A percentile compares a stretch with the other conserved stretches of the same genome.
Conservation (phyloP, 2,888 invertebrate species). For the Drosophila demipolita region DNA sequence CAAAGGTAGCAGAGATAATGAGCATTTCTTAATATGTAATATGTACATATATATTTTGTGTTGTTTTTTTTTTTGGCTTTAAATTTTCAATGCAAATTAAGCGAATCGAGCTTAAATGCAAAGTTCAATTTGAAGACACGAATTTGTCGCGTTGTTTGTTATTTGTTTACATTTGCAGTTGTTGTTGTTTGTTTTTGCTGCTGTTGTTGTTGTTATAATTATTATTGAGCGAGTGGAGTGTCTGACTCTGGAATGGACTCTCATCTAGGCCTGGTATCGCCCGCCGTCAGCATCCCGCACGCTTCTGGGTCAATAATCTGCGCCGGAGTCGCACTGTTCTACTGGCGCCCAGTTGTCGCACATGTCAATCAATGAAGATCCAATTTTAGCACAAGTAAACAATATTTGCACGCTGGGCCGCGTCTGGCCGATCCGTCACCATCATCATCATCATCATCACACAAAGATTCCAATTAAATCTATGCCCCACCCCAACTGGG, state of each 20-base stretch:
- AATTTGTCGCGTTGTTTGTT: slow-evolving; percentile 27
- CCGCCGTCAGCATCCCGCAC: slow-evolving; percentile 41
- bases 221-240: slow-evolving; percentile 22
- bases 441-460: slow-evolving; percentile 16
- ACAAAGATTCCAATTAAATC: slow-evolving; percentile 28
- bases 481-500: slow-evolving; percentile 35
- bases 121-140: slow-evolving; percentile 45
- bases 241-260: slow-evolving; percentile 58
- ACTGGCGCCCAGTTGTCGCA: slow-evolving; percentile 71
- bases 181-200: slow-evolving; percentile 10
- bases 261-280: slow-evolving; percentile 69
- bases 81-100: slow-evolving; percentile 3
- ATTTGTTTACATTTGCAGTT: slow-evolving; percentile 52
- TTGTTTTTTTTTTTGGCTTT: not conserved
- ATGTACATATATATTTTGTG: not conserved
- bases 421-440: slow-evolving; percentile 25
- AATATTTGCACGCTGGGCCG: slow-evolving; percentile 66
- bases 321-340: slow-evolving; percentile 61
- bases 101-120: slow-evolving; percentile 30
- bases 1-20: not conserved
- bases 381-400: slow-evolving; percentile 81
- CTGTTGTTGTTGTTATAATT: slow-evolving; percentile 17
- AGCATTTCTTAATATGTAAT: not conserved
- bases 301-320: slow-evolving; percentile 78
- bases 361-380: slow-evolving; percentile 80